Percentiles rank a stretch among this genome's conserved stretches.
phyloP scores from a whole-genome alignment of 2,888 invertebrate species.

The Chrysolina americana region DNA sequence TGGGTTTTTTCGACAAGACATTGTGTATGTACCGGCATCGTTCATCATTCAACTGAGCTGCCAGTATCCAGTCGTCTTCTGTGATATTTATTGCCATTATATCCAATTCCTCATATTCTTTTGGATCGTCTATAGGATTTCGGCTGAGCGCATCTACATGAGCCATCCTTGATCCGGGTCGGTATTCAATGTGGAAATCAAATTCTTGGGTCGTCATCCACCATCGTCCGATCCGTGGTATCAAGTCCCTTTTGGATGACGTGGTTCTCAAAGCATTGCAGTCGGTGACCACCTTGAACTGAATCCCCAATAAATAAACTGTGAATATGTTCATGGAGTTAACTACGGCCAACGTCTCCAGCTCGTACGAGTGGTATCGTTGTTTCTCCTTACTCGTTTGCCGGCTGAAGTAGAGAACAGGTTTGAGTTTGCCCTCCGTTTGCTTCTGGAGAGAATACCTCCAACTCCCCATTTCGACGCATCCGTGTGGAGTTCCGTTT shows the following conservation, averaged over 20 bases:
- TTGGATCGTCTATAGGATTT: conserved; percentile 37
- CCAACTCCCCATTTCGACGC: conserved; percentile 46
- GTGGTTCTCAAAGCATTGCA: conserved; percentile 59
- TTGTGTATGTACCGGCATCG: conserved; percentile 24
- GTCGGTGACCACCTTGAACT: conserved; percentile 59
- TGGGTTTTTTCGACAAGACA: background rate
- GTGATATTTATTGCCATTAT: conserved; percentile 41
- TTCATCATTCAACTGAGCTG: conserved; percentile 22
- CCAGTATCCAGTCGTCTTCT: conserved; percentile 50
- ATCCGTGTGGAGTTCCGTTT: conserved; percentile 52
- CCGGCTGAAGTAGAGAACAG: conserved; percentile 38
- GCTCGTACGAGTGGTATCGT: conserved; percentile 58
- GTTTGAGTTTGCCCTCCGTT: conserved; percentile 30
- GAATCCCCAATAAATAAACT: conserved; percentile 53
- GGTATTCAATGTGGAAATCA: conserved; percentile 44
- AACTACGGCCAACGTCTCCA: conserved; percentile 60
- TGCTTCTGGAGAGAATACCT: conserved; percentile 41
- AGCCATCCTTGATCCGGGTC: conserved; percentile 11
- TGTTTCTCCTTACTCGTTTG: conserved; percentile 41
- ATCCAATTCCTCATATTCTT: background rate
- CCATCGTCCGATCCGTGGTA: conserved; percentile 59
- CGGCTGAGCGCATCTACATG: conserved; percentile 51
- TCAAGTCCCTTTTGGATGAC: conserved; percentile 56
- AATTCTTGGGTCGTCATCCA: conserved; percentile 56
- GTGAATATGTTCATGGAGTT: conserved; percentile 54